Conservation (phyloP, 2,113 vertebrate species). For the Crotalus tigris region DNA sequence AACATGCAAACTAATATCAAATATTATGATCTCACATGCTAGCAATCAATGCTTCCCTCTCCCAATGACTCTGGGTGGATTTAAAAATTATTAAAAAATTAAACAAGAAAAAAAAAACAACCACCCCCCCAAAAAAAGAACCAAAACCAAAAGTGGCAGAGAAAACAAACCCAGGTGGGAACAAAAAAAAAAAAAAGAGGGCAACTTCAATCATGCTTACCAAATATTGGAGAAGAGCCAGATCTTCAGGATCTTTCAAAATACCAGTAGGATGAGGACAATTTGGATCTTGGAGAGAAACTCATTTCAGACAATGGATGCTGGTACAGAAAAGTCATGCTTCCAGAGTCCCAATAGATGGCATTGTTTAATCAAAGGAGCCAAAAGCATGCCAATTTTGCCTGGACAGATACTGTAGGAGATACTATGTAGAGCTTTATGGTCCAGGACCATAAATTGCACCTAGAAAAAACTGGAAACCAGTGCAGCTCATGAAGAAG, state of each 20-base stretch:
- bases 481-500: neutral
- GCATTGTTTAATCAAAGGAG: neutral
- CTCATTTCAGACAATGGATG: neutral
- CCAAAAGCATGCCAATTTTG: neutral
- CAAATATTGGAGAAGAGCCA: neutral
- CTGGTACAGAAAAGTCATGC: neutral
- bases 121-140: fast-evolving
- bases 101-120: neutral
- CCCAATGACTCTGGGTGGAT: too few species aligned
- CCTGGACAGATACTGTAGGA: neutral
- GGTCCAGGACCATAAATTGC: neutral
- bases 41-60: neutral
- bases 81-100: too few species aligned
- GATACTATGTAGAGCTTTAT: neutral
- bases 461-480: neutral
- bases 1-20: neutral
- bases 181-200: too few species aligned
- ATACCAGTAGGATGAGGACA: neutral
- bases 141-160: neutral
- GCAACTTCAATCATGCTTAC: neutral
- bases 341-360: neutral
- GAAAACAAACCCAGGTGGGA: neutral
- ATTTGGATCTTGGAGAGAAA: neutral
- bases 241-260: neutral
- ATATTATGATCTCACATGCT: neutral